Conservation (phyloP, 2,113 vertebrate species). For the Pithys albifrons region DNA sequence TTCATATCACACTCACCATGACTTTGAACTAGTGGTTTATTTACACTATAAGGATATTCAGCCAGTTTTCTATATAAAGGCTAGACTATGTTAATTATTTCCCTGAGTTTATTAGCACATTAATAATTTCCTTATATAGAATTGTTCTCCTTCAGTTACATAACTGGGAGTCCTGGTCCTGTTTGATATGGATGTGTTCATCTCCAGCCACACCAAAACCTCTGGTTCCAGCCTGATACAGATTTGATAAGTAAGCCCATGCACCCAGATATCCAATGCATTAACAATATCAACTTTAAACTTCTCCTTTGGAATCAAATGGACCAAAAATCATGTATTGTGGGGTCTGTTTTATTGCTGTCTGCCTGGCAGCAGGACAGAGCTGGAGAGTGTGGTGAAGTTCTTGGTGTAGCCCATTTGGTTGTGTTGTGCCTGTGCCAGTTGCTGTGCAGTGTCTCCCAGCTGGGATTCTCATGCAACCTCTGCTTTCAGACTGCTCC, state of each 20-base stretch:
- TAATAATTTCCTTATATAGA: background rate
- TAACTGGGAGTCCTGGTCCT: background rate
- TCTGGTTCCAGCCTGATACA: background rate
- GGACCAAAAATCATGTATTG: accelerated
- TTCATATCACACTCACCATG: background rate
- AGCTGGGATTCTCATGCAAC: background rate
- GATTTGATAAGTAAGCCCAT: background rate
- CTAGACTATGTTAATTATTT: background rate
- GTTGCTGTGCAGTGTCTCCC: background rate
- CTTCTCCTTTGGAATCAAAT: background rate
- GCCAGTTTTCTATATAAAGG: background rate
- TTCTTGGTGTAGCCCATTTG: background rate
- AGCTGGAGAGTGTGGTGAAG: accelerated
- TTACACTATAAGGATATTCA: background rate
- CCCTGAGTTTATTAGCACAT: background rate
- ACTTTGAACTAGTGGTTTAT: background rate
- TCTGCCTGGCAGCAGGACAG: background rate
- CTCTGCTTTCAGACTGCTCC: background rate
- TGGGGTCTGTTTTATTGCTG: background rate
- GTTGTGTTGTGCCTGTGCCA: accelerated
- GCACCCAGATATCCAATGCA: background rate
- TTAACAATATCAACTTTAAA: background rate
- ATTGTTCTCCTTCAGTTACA: background rate
- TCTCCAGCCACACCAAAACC: background rate
- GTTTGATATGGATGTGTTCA: background rate